phyloP scores from a whole-genome alignment of 2,888 invertebrate genomes.

The Synanthedon vespiformis region DNA sequence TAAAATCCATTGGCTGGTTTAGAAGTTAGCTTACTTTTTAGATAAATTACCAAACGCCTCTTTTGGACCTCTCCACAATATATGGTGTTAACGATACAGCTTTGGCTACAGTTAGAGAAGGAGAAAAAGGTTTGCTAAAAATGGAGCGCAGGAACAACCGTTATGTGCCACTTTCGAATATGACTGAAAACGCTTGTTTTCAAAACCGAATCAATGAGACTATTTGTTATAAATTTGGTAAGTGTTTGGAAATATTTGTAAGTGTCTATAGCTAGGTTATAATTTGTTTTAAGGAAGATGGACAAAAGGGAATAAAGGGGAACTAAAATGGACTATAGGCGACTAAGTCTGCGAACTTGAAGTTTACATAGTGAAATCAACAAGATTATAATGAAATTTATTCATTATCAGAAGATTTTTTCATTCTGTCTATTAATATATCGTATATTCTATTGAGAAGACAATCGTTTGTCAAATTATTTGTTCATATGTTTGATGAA shows the following conservation, averaged over 20 bases:
- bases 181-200: slow-evolving; percentile 21
- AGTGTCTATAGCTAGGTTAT: too few species aligned
- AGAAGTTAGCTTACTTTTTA: slow-evolving; percentile 11
- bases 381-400: too few species aligned
- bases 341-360: too few species aligned
- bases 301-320: too few species aligned
- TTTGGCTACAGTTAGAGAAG: slow-evolving; percentile 25
- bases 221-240: slow-evolving; percentile 43
- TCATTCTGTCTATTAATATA: too few species aligned
- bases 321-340: too few species aligned
- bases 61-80: slow-evolving; percentile 43
- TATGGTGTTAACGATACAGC: slow-evolving; percentile 39
- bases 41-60: slow-evolving; percentile 49
- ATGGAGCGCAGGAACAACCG: slow-evolving; percentile 28
- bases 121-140: slow-evolving; percentile 32
- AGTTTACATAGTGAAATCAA: too few species aligned
- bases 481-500: not conserved
- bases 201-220: slow-evolving; percentile 28
- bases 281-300: too few species aligned
- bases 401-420: too few species aligned
- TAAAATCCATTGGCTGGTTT: too few species aligned
- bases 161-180: slow-evolving; percentile 23
- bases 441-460: too few species aligned
- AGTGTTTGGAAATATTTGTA: slow-evolving; percentile 7
- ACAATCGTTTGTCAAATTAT: not conserved